Evolutionary conservation across 2,888 invertebrate genomes (phyloP).

Genomic region (Macrophya alboannulata): DNA sequence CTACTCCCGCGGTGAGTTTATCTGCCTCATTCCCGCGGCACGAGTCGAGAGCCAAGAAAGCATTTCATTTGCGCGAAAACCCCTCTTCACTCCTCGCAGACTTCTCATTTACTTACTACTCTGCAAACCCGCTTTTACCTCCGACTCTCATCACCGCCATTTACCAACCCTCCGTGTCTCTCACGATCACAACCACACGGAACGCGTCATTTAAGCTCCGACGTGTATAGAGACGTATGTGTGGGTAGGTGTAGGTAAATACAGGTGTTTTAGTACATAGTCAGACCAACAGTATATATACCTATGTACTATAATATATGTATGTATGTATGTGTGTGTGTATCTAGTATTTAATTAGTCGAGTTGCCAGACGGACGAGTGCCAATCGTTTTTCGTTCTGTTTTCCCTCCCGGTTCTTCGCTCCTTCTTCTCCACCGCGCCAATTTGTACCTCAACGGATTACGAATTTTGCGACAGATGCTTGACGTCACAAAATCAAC

Average conservation of each 20-base stretch:
- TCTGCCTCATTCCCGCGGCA: constrained; percentile 41
- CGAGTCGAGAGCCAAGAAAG: constrained; percentile 42
- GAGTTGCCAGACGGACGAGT: constrained; percentile 37
- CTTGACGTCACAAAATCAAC: constrained; percentile 2
- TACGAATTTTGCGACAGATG: neutral
- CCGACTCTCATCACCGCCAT: constrained; percentile 19
- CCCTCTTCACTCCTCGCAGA: constrained; percentile 15
- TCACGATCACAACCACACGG: neutral
- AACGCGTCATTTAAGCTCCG: neutral
- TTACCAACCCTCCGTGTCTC: constrained; percentile 2
- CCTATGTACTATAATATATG: neutral
- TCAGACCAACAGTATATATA: neutral
- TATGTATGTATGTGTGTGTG: neutral
- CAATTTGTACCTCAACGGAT: neutral
- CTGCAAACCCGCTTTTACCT: neutral
- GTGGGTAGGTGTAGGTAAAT: neutral
- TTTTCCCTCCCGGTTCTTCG: neutral
- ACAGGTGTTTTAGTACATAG: neutral
- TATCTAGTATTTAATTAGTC: constrained; percentile 41
- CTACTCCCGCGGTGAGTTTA: constrained; percentile 43
- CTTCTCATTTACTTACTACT: constrained; percentile 51
- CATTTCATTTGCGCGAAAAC: constrained; percentile 45
- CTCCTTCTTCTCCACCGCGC: neutral
- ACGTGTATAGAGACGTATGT: neutral
- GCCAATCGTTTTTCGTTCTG: constrained; percentile 34